A percentile compares a stretch with the other conserved stretches of the same genome.
Conservation (phyloP, 2,888 invertebrate genomes). For the Nemapogon koenigi region DNA sequence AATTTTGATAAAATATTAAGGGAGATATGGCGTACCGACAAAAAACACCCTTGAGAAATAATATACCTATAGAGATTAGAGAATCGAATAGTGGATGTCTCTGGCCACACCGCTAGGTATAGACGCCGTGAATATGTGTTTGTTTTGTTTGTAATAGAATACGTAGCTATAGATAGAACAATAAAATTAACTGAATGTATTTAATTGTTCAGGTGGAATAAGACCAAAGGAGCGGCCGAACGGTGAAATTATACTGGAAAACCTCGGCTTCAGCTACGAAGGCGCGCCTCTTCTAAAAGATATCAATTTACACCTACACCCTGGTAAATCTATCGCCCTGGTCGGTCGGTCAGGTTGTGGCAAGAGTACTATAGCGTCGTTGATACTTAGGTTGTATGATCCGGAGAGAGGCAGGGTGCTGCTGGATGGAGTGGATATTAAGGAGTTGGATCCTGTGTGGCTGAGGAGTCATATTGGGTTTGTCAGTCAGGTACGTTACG, state of each 20-base stretch:
- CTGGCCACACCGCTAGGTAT: too few species aligned
- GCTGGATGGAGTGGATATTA: constrained; percentile 81
- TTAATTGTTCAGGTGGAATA: constrained; percentile 60
- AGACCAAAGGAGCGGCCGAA: constrained; percentile 57
- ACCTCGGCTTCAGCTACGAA: constrained; percentile 78
- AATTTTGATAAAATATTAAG: too few species aligned
- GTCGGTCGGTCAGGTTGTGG: constrained; percentile 95
- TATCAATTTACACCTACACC: constrained; percentile 70
- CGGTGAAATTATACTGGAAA: constrained; percentile 78
- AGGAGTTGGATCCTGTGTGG: constrained; percentile 81
- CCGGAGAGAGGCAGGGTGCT: constrained; percentile 73
- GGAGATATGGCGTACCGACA: too few species aligned
- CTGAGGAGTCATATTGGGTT: constrained; percentile 85
- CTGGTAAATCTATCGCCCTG: constrained; percentile 77
- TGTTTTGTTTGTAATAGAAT: background rate
- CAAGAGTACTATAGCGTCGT: constrained; percentile 88
- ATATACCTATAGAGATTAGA: too few species aligned
- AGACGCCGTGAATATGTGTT: too few species aligned
- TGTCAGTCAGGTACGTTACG: constrained; percentile 76
- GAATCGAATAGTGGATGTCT: too few species aligned
- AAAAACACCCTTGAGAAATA: too few species aligned
- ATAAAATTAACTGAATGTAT: background rate
- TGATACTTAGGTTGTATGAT: constrained; percentile 88
- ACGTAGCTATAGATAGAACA: background rate
- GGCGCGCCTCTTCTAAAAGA: constrained; percentile 63